Percentiles rank a stretch among this genome's conserved stretches.
Evolutionary conservation across 1,140 invertebrate genomes (phyloP).

Genomic region (Drosophila oshimai): DNA sequence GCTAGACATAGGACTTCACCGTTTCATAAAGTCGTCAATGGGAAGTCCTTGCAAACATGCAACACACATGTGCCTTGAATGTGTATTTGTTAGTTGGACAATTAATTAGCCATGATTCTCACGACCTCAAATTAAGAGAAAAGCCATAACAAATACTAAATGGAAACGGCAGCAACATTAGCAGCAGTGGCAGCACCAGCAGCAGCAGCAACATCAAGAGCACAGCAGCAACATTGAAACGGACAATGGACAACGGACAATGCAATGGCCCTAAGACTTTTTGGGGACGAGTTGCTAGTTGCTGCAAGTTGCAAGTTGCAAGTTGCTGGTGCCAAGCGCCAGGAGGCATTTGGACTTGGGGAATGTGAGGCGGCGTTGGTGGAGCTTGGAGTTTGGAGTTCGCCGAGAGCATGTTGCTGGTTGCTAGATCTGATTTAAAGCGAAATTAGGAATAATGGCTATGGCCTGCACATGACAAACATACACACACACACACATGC

Average conservation of each 20-base stretch:
- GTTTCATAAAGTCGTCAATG: no score
- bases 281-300: constrained; percentile 15
- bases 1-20: no score
- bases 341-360: constrained; percentile 12
- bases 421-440: constrained; percentile 79
- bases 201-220: constrained; percentile 11
- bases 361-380: constrained; percentile 44
- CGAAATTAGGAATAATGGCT: constrained; percentile 82
- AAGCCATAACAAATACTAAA: constrained; percentile 80
- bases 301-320: constrained; percentile 4
- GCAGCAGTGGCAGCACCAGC: constrained; percentile 3
- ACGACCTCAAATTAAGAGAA: constrained; percentile 82
- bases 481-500: constrained; percentile 34
- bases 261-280: constrained; percentile 39
- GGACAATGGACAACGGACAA: constrained; percentile 43
- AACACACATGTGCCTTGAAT: constrained; percentile 13
- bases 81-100: constrained; percentile 51
- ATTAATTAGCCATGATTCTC: constrained; percentile 82
- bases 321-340: constrained; percentile 16
- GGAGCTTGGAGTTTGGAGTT: no score
- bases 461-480: constrained; percentile 74
- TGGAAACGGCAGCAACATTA: constrained; percentile 50
- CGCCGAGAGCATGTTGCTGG: constrained; percentile 34
- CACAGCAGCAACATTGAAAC: background rate
- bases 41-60: no score